Base-by-base conservation (phyloP, 2,888 invertebrate genomes). In the Drosophila demipolita region DNA sequence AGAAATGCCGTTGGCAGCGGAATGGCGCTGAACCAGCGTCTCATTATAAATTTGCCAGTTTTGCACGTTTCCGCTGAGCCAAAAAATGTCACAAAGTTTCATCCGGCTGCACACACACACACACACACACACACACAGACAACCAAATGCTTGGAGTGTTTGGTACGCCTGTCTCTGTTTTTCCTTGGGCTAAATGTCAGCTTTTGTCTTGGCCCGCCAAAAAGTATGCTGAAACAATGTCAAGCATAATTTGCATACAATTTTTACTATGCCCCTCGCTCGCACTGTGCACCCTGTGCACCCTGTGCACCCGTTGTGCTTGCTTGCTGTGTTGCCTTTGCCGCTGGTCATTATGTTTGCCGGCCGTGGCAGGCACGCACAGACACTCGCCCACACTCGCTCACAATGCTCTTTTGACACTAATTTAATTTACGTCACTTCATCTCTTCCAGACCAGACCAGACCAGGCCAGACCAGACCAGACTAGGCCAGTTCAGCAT, bases 31-130 rank as follows among this genome's bases (percentile, higher is more conserved):
- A 81, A 76, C 78, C 75, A 83, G 87, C 75, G 87, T 79, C 88
- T 87, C 86, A 87, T 87, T 87, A 87, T 88, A 86, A 87, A 88
- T 88, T 88, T 87, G 86, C 88, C 88, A 88, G 87, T 86, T 87
- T 86, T 88, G 88, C 86, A 88, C 86, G 88, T 87, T 87, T 87
- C 80, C 86, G 81, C 73, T 69, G 80, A 67, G 82, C 82, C 83
- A 82, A 83, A 87, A 87, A 87, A 82, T 88, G 83, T 87, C 83
- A 86, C 83, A 86, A 88, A 82, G 78, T 86, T 88, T 83, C 82
- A 82, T 75, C 69, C 61, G 69, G 66, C 75, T 75, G 65, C 73
- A 66, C 61, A 63, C 48, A 63, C 54, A 42, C 36, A 50, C 58
- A 52, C 11, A 36, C 11, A 11, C n/a, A 54, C 15, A 38, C 12